Percentiles rank a stretch among this genome's conserved stretches.
These are phyloP conservation scores for Polypterus bichir DNA, from an alignment of 2,113 vertebrate genomes.

Conservation along the genomic window DNA sequence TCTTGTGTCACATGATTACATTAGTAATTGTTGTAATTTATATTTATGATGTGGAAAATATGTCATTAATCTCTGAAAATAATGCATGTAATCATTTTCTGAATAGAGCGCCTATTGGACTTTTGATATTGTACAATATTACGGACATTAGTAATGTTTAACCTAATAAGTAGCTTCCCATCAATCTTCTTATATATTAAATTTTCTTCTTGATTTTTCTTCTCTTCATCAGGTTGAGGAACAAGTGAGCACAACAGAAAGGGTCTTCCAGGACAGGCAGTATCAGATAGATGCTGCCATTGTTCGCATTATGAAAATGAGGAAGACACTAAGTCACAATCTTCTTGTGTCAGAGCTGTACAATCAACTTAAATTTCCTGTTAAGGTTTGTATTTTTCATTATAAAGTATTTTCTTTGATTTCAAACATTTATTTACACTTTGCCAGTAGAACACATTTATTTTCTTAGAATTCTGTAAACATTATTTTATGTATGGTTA, in stretches of 20 bases:
- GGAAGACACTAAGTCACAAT: constrained; percentile 82
- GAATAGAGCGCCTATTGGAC: no score
- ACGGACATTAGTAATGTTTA: no score
- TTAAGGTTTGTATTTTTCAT: constrained; percentile 59
- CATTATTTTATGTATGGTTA: no score
- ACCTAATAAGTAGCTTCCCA: no score
- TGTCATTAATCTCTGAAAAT: no score
- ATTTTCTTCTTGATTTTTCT: neutral
- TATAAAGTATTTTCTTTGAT: neutral
- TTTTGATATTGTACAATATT: no score
- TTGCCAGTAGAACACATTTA: neutral
- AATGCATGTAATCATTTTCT: no score
- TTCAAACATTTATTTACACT: neutral
- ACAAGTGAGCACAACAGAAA: constrained; percentile 82
- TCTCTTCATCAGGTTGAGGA: constrained; percentile 56
- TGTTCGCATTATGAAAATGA: constrained; percentile 90
- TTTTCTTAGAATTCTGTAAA: neutral
- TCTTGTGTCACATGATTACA: no score
- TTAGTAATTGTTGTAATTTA: no score
- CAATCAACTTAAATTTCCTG: constrained; percentile 88
- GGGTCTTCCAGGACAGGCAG: constrained; percentile 84
- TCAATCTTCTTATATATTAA: no score
- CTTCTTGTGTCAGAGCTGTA: constrained; percentile 82
- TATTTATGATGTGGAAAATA: no score
- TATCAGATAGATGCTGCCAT: constrained; percentile 90